Conservation (phyloP, 2,888 invertebrate genomes). For the Tenthredo amoena region DNA sequence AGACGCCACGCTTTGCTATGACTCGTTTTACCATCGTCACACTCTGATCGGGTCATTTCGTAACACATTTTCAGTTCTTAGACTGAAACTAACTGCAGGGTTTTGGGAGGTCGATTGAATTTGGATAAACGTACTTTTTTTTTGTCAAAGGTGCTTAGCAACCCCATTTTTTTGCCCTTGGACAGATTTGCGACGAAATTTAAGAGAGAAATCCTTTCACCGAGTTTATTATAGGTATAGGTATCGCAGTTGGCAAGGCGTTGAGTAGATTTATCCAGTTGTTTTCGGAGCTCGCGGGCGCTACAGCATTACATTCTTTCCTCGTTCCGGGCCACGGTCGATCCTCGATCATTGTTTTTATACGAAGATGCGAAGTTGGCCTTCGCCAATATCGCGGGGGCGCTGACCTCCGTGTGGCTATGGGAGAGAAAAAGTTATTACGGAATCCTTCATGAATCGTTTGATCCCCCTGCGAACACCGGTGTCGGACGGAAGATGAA, state of each 20-base stretch:
- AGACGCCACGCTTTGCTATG: slow-evolving; percentile 12
- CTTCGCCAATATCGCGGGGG: slow-evolving; percentile 50
- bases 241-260: slow-evolving; percentile 24
- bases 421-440: slow-evolving; percentile 45
- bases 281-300: background rate
- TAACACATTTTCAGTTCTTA: background rate
- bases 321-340: slow-evolving; percentile 23
- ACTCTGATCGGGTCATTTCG: background rate
- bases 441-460: slow-evolving; percentile 61
- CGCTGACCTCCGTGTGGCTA: slow-evolving; percentile 47
- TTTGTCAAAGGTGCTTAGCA: background rate
- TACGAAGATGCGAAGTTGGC: slow-evolving; percentile 30
- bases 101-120: background rate
- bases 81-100: background rate
- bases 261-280: slow-evolving; percentile 37
- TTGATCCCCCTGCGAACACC: slow-evolving; percentile 57
- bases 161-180: background rate
- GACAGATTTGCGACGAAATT: background rate
- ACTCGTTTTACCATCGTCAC: background rate
- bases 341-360: slow-evolving; percentile 44
- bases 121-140: background rate
- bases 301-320: background rate
- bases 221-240: background rate
- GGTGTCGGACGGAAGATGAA: slow-evolving; percentile 59
- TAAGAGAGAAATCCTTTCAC: background rate